Evolutionary conservation across 1,140 invertebrate genomes (phyloP).

Genomic region (Oncopeltus fasciatus): DNA sequence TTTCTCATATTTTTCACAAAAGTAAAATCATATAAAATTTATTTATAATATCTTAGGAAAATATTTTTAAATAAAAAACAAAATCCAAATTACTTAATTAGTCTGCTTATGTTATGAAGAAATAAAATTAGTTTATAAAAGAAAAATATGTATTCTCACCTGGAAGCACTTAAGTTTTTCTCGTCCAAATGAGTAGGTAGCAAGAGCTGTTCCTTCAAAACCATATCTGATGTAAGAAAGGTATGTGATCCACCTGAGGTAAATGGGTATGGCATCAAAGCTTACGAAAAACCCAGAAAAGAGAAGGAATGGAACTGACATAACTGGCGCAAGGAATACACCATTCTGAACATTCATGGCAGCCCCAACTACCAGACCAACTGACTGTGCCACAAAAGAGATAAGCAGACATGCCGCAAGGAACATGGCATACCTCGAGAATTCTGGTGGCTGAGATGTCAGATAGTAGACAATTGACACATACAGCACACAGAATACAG

Average conservation of each 20-base stretch:
- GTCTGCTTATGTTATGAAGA: too few species aligned
- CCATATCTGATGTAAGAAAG: slow-evolving; percentile 89
- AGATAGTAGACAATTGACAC: slow-evolving; percentile 87
- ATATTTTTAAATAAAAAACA: too few species aligned
- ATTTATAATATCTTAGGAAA: too few species aligned
- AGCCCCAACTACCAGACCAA: slow-evolving; percentile 87
- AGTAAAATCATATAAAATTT: too few species aligned
- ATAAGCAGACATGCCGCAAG: slow-evolving; percentile 74
- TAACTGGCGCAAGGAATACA: slow-evolving; percentile 88
- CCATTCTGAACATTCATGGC: slow-evolving; percentile 89
- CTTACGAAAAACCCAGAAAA: slow-evolving; percentile 96
- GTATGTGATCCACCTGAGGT: slow-evolving; percentile 90
- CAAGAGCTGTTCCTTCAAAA: slow-evolving; percentile 86
- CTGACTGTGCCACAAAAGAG: slow-evolving; percentile 87
- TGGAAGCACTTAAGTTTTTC: slow-evolving; percentile 59
- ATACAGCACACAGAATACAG: slow-evolving; percentile 81
- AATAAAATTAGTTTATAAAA: too few species aligned
- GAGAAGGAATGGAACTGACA: slow-evolving; percentile 84
- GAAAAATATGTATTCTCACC: slow-evolving; percentile 19
- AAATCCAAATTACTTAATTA: too few species aligned
- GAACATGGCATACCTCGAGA: slow-evolving; percentile 76
- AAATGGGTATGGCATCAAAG: slow-evolving; percentile 88
- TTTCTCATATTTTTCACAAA: too few species aligned
- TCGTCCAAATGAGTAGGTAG: slow-evolving; percentile 77
- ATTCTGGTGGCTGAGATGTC: slow-evolving; percentile 80